Evolutionary conservation across 2,113 vertebrate genomes (phyloP), one percentile per base, ranked within the genome.

Genomic region (Excalfactoria chinensis): DNA sequence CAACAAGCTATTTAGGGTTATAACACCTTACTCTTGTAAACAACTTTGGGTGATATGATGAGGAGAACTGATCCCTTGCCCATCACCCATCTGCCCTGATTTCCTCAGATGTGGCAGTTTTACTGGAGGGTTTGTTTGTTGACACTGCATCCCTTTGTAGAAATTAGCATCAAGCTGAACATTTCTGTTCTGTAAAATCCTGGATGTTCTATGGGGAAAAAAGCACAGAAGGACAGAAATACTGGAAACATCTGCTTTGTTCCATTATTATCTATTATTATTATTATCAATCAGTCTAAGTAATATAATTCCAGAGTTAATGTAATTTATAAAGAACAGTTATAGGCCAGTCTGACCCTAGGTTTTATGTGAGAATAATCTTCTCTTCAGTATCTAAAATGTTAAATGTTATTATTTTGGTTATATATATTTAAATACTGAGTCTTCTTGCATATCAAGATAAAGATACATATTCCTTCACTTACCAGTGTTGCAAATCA

Each of bases 81-180:
- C 20, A 23, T 75, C 84, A 89, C 26, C 41, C 32, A 32, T 64
- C 46, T 43, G 75, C 46, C 53, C 21, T 88, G 70, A 74, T 83
- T 86, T 93, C 51, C 55, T 46, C 41, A 56, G 75, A 83, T 88
- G 56, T 71, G 35, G 67, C 80, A 90, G 20, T 95, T 96, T 95
- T 78, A 71, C 86, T 93, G 77, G 43, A 90, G 75, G 88, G 62
- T 60, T 91, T 83, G 44, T 94, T 94, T 92, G 75, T 90, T 93
- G 77, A 89, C 11, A 11, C 62, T 93, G 46, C 71, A 58, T 94
- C 59, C 87, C 19, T 79, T 62, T 83, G 35, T 64, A 58, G 80
- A 93, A 93, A 90, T 95, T 88, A 93, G 13, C 71, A 94, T 93
- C 84, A 90, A 76, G 62, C 62, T 58, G 75, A 80, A 84, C 81